phyloP scores from a whole-genome alignment of 2,888 invertebrate species.

The Anticlea derivata region DNA sequence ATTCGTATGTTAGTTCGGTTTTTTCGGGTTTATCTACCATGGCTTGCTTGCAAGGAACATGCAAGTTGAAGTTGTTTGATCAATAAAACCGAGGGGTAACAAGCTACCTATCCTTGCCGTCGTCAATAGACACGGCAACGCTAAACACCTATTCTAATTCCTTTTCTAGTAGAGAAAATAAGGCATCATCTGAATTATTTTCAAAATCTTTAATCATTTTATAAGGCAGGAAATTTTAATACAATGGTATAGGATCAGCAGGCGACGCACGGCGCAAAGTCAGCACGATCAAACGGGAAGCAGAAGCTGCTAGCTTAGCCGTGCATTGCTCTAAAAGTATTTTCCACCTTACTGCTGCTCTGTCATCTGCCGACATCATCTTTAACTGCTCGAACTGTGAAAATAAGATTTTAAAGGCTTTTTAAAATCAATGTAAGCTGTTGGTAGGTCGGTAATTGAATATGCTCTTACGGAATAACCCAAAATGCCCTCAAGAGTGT shows the following conservation, averaged over 20 bases:
- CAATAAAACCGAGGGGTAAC: constrained; percentile 7
- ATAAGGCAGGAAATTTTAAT: no score
- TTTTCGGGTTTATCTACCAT: constrained; percentile 71
- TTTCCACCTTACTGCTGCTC: constrained; percentile 85
- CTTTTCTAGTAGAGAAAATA: neutral
- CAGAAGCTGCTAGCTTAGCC: constrained; percentile 74
- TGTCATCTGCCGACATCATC: constrained; percentile 74
- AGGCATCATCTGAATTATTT: neutral
- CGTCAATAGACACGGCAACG: constrained; percentile 13
- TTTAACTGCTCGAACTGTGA: constrained; percentile 81
- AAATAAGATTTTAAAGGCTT: neutral
- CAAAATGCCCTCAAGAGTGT: constrained; percentile 83
- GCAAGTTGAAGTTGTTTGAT: constrained; percentile 11
- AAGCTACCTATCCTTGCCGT: neutral
- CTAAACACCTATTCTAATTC: no score
- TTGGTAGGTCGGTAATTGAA: neutral
- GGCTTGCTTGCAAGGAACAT: constrained; percentile 5
- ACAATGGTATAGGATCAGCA: constrained; percentile 73
- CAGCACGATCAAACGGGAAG: constrained; percentile 63
- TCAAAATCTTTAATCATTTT: no score
- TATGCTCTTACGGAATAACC: constrained; percentile 77
- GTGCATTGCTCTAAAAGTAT: constrained; percentile 86
- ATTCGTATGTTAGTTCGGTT: constrained; percentile 74
- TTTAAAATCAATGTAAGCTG: neutral
- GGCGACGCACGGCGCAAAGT: constrained; percentile 61